These are phyloP conservation scores for Synanthedon tipuliformis DNA, from an alignment of 2,888 invertebrate genomes.

Conservation along the genomic window DNA sequence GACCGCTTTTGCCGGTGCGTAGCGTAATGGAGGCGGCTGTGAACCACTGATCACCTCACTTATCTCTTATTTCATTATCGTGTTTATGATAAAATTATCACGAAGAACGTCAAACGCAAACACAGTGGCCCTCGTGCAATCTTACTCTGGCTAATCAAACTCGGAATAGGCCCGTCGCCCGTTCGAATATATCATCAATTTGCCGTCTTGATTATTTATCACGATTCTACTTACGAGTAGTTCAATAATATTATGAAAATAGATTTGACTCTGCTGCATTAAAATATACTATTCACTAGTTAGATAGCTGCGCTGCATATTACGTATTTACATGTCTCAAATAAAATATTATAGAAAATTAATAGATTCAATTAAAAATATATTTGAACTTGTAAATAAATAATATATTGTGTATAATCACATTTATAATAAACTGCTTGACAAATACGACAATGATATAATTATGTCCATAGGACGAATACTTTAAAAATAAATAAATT, in stretches of 20 bases:
- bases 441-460: too few species aligned
- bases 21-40: conserved; percentile 6
- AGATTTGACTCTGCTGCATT: neutral
- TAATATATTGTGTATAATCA: too few species aligned
- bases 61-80: conserved; percentile 27
- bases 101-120: conserved; percentile 12
- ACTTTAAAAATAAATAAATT: too few species aligned
- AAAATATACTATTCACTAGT: too few species aligned
- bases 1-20: neutral
- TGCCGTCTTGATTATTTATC: conserved; percentile 20
- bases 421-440: too few species aligned
- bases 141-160: conserved; percentile 17
- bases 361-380: too few species aligned
- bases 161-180: conserved; percentile 6
- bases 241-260: neutral
- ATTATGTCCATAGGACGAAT: too few species aligned
- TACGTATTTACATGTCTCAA: too few species aligned
- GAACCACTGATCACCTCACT: conserved; percentile 20
- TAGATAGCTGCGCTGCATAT: too few species aligned
- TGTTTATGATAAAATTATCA: conserved; percentile 26
- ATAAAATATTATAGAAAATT: too few species aligned
- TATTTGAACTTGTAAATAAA: too few species aligned
- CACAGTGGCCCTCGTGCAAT: conserved; percentile 10
- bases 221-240: neutral
- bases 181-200: conserved; percentile 21